A percentile compares a stretch with the other conserved stretches of the same genome.
phyloP scores from a whole-genome alignment of 2,888 invertebrate genomes.

The Strigamia maritima region DNA sequence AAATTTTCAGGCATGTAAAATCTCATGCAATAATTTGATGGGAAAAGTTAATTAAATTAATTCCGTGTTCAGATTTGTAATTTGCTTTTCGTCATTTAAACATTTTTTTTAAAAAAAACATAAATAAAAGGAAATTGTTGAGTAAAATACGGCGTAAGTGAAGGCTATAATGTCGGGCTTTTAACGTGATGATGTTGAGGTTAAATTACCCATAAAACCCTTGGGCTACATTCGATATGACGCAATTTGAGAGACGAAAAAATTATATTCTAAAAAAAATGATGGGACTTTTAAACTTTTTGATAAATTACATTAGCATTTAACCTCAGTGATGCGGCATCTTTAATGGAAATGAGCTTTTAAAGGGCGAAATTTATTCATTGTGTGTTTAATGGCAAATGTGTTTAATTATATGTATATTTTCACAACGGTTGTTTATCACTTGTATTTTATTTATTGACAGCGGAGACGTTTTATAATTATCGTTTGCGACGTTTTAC shows the following conservation, averaged over 20 bases:
- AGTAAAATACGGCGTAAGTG: not conserved
- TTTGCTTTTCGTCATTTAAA: not conserved
- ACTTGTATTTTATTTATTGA: not conserved
- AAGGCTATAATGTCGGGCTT: not conserved
- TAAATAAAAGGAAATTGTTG: not conserved
- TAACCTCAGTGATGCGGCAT: not conserved
- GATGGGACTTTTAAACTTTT: not conserved
- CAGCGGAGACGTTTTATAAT: not conserved
- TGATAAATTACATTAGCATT: conserved; percentile 4
- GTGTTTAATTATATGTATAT: not conserved
- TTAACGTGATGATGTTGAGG: conserved; percentile 4
- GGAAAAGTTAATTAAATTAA: no score
- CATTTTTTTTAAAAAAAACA: not conserved
- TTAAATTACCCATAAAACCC: conserved; percentile 4
- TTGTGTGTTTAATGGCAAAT: not conserved
- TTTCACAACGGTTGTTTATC: not conserved
- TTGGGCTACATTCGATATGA: not conserved
- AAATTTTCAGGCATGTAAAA: no score
- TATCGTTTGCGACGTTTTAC: not conserved
- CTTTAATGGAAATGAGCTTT: not conserved
- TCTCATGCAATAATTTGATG: no score
- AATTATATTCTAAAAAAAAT: not conserved
- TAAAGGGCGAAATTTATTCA: not conserved
- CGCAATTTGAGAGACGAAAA: not conserved
- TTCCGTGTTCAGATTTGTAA: not conserved